Conservation (phyloP, 2,797 vertebrate genomes). For the Denticeps clupeoides region DNA sequence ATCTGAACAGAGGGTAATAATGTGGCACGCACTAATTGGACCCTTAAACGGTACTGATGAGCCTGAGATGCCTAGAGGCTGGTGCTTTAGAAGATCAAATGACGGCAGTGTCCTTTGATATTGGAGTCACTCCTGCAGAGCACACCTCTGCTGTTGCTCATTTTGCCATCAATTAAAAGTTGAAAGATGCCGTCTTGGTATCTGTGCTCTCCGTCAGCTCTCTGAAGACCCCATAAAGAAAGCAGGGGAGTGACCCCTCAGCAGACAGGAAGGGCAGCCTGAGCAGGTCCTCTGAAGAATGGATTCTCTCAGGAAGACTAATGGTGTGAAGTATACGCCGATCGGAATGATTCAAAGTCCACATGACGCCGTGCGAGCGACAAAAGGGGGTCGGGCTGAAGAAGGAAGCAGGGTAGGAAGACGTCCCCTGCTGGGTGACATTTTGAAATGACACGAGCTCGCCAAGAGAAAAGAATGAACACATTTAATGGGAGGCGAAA, state of each 20-base stretch:
- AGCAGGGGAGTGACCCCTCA: neutral
- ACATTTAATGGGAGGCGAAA: neutral
- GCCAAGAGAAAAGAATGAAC: neutral
- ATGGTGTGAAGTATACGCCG: too few species aligned
- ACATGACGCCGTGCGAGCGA: too few species aligned
- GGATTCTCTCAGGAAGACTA: too few species aligned
- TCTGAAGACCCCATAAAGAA: neutral
- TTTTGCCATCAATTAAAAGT: slow-evolving; percentile 12
- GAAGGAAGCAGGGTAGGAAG: neutral
- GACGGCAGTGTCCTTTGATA: slow-evolving; percentile 15
- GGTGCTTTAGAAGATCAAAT: slow-evolving; percentile 20
- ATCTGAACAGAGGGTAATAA: slow-evolving; percentile 16
- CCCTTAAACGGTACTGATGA: slow-evolving; percentile 19
- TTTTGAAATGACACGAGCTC: slow-evolving; percentile 4
- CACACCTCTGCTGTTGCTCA: slow-evolving; percentile 7
- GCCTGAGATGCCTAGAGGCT: slow-evolving; percentile 12
- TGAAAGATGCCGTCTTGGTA: too few species aligned
- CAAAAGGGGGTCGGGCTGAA: neutral
- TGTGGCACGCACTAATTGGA: slow-evolving; percentile 10
- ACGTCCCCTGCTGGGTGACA: neutral
- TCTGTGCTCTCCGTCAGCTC: neutral
- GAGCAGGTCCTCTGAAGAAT: neutral
- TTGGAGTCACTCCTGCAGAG: slow-evolving; percentile 7
- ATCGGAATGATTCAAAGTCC: too few species aligned
- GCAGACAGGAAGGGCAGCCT: neutral